phyloP scores from a whole-genome alignment of 1,140 invertebrate genomes.

The Drosophila hydei region DNA sequence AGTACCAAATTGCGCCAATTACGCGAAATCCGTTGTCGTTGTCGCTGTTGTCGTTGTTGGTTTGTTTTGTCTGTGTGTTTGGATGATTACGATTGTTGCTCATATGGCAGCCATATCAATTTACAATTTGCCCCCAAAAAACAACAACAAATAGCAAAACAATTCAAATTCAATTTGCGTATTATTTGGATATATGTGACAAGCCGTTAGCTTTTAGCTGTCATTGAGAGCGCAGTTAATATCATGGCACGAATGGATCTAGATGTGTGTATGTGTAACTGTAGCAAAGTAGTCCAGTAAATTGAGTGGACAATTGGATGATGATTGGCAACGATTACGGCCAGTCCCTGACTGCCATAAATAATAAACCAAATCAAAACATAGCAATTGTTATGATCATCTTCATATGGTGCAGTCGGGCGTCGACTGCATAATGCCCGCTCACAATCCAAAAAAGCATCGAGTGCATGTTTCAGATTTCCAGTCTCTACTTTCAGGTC shows the following conservation, averaged over 20 bases:
- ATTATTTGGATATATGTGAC: conserved; percentile 56
- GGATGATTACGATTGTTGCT: conserved; percentile 51
- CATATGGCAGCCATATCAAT: conserved; percentile 62
- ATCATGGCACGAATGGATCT: neutral
- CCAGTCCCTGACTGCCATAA: conserved; percentile 26
- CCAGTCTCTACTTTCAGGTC: too few relatives aligned
- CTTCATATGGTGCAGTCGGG: conserved; percentile 7
- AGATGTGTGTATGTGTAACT: neutral
- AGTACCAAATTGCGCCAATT: conserved; percentile 59
- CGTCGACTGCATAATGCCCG: too few relatives aligned
- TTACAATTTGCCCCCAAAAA: conserved; percentile 50
- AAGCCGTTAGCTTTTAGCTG: conserved; percentile 62
- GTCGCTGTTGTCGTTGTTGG: conserved; percentile 31
- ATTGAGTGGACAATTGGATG: conserved; percentile 67
- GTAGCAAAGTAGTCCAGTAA: conserved; percentile 33
- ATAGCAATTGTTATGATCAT: conserved; percentile 20
- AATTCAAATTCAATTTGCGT: conserved; percentile 61
- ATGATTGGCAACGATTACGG: conserved; percentile 49
- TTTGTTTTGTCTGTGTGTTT: conserved; percentile 10
- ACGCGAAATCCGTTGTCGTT: conserved; percentile 43
- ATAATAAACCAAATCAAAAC: conserved; percentile 18
- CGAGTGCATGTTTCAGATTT: too few relatives aligned
- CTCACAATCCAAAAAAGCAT: too few relatives aligned
- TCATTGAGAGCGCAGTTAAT: conserved; percentile 53
- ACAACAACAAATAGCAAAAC: conserved; percentile 4